These are phyloP conservation scores for Caenorhabditis parvicauda DNA, from an alignment of 2,888 invertebrate genomes.

Conservation along the genomic window DNA sequence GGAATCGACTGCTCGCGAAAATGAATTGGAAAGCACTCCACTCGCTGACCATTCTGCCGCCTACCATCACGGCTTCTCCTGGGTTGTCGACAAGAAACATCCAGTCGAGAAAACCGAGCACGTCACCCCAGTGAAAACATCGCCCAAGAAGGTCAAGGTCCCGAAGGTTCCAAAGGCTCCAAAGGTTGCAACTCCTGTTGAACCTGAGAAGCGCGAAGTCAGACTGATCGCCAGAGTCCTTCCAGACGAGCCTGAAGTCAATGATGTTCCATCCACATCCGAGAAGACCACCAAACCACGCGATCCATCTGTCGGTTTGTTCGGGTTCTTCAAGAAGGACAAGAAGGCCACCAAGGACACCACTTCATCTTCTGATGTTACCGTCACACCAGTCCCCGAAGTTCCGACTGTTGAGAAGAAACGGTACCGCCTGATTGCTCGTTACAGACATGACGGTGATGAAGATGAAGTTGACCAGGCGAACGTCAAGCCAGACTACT, in stretches of 20 bases:
- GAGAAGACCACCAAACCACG: constrained; percentile 8
- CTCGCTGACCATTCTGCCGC: constrained; percentile 15
- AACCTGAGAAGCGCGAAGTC: constrained; percentile 15
- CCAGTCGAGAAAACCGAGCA: too few species aligned
- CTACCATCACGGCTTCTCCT: constrained; percentile 22
- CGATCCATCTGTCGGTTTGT: constrained; percentile 12
- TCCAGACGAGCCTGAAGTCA: constrained; percentile 2
- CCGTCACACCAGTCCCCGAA: not conserved
- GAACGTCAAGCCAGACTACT: too few species aligned
- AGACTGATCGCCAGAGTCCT: constrained; percentile 18
- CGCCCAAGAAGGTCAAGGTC: constrained; percentile 17
- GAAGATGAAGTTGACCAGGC: constrained; percentile 24
- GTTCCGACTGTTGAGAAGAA: constrained; percentile 5
- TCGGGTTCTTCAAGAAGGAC: constrained; percentile 1
- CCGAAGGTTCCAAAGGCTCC: too few species aligned
- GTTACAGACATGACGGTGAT: constrained; percentile 29
- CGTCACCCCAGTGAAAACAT: too few species aligned
- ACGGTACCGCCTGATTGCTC: constrained; percentile 15
- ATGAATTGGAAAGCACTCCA: constrained; percentile 12
- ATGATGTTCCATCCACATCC: constrained; percentile 5
- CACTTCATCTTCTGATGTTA: too few species aligned
- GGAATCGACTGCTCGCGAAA: constrained; percentile 7
- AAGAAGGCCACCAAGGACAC: too few species aligned
- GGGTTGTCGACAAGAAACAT: constrained; percentile 5
- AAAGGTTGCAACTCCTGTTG: constrained; percentile 9